Conservation (phyloP, 2,113 vertebrate genomes). For the Thalassarche chlororhynchos region DNA sequence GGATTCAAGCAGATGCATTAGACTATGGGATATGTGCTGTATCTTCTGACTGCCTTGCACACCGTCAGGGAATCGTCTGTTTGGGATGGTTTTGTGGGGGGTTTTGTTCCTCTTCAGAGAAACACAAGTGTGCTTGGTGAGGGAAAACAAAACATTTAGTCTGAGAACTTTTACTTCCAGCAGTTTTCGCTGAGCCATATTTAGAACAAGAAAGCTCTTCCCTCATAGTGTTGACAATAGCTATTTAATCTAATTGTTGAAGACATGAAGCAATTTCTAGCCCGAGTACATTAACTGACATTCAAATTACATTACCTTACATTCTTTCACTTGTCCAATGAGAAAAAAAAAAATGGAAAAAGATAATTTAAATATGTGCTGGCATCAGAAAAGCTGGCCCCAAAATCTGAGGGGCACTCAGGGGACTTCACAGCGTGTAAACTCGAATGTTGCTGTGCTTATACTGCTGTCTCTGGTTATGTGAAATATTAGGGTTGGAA, state of each 20-base stretch:
- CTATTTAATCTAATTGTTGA: not conserved
- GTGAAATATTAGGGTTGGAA: not conserved
- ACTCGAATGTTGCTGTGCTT: not conserved
- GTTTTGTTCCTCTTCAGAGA: not conserved
- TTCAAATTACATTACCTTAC: not conserved
- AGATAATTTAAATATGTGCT: not conserved
- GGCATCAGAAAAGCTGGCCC: not conserved
- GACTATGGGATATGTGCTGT: not conserved
- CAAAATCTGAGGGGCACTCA: not conserved
- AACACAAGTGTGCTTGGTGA: not conserved
- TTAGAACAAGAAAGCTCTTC: not conserved
- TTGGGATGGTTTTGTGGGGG: not conserved
- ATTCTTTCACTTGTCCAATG: not conserved
- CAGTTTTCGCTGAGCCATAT: not conserved
- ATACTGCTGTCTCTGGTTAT: not conserved
- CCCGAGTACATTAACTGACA: not conserved
- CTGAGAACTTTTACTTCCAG: not conserved
- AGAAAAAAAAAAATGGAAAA: not conserved
- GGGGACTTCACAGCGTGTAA: not conserved
- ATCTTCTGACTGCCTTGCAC: not conserved
- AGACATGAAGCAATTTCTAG: not conserved
- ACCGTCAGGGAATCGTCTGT: rapidly evolving
- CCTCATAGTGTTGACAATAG: not conserved
- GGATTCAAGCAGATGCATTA: not conserved
- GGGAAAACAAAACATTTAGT: not conserved